These are phyloP conservation scores for Cryptoprocta ferox DNA, from an alignment of 2,797 vertebrate species.

Conservation along the genomic window DNA sequence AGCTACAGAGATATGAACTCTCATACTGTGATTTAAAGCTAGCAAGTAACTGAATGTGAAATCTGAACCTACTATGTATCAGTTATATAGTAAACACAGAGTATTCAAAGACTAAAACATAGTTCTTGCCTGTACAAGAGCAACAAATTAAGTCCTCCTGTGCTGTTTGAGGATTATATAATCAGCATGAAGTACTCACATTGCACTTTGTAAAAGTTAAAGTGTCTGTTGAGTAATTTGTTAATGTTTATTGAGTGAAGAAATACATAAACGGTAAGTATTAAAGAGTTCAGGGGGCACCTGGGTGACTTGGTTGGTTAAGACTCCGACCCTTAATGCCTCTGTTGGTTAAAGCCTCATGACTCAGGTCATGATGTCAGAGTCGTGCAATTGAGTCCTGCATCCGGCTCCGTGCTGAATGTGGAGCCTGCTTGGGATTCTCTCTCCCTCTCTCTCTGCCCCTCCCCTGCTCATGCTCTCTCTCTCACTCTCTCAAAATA, in stretches of 20 bases:
- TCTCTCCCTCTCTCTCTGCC: too few species aligned
- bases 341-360: too few species aligned
- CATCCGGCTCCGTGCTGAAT: too few species aligned
- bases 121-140: not conserved
- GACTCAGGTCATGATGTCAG: too few species aligned
- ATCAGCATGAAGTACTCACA: not conserved
- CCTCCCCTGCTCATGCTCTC: too few species aligned
- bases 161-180: not conserved
- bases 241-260: not conserved
- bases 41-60: not conserved
- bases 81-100: not conserved
- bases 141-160: not conserved
- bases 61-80: not conserved
- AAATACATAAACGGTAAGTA: not conserved
- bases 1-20: not conserved
- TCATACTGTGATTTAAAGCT: not conserved
- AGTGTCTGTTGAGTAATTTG: slow-evolving; percentile 7
- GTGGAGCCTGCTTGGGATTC: too few species aligned
- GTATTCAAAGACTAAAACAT: not conserved
- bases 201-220: not conserved
- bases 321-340: too few species aligned
- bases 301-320: too few species aligned
- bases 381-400: too few species aligned
- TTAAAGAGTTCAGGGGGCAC: not conserved
- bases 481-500: too few species aligned